A percentile compares a stretch with the other conserved stretches of the same genome.
phyloP scores from a whole-genome alignment of 2,888 invertebrate species.

The Panopea generosa region DNA sequence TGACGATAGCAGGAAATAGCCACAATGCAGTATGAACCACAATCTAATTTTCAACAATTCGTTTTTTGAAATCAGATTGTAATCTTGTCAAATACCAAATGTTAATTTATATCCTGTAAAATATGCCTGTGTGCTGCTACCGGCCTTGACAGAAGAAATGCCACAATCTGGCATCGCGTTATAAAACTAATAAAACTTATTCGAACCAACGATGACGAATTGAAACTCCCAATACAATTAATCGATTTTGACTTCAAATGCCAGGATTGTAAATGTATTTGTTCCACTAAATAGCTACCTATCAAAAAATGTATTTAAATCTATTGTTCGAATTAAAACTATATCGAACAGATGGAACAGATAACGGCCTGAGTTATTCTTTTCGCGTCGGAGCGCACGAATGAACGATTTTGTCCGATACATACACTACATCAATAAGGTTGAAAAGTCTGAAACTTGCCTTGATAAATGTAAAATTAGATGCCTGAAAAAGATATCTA shows the following conservation, averaged over 20 bases:
- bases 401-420: slow-evolving; percentile 13
- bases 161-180: slow-evolving; percentile 15
- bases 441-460: not conserved
- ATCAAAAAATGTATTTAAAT: slow-evolving; percentile 17
- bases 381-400: slow-evolving; percentile 13
- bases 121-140: too few relatives aligned
- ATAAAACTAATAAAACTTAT: slow-evolving; percentile 3
- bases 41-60: too few relatives aligned
- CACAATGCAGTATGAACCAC: too few relatives aligned
- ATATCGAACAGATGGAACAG: slow-evolving; percentile 29
- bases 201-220: too few relatives aligned
- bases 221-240: not conserved
- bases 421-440: slow-evolving; percentile 11
- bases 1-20: too few relatives aligned
- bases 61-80: too few relatives aligned
- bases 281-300: slow-evolving; percentile 19
- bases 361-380: slow-evolving; percentile 22
- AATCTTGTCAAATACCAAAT: too few relatives aligned
- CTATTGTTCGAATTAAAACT: slow-evolving; percentile 41
- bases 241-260: slow-evolving; percentile 25
- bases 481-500: slow-evolving; percentile 1
- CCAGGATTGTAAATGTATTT: slow-evolving; percentile 28
- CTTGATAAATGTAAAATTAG: slow-evolving; percentile 8
- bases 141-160: too few relatives aligned
- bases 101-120: too few relatives aligned